Base-by-base conservation (phyloP, 2,797 vertebrate genomes). In the Sphenodon punctatus region DNA sequence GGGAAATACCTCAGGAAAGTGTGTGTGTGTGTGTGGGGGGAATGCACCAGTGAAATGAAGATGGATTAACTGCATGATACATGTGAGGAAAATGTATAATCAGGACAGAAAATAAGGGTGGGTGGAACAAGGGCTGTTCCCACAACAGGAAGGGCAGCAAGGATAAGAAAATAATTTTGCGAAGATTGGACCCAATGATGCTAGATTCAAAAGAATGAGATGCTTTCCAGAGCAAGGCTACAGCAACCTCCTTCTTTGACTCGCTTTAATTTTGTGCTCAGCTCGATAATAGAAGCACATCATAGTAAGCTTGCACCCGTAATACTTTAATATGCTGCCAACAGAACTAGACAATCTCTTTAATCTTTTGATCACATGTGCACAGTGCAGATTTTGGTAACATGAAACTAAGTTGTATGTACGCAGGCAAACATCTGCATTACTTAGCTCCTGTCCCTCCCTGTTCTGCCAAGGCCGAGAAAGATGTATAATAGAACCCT, bases 251-350 rank as follows among this genome's bases (percentile, higher is more conserved):
- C 36, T 60, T 74, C 45, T 67, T 34, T 5, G 60, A 89, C 53
- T 56, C 39, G 11, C 42, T 83, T 22, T 7, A 61, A 71, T 46
- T 56, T 71, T 69, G 63, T 8, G 36, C 63, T 45, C 70, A 70
- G 84, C 68, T 86, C 75, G 84, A 71, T 61, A 73, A 65, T 1
- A 74, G 42, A 75, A 82, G 64, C 27, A 60, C 73, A 88, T 68
- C 80, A 69, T 2, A 79, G 88, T 46, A 89, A 92, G 85, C 89
- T 85, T 53, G 64, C 1, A 61, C 69, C 79, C 73, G 78, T 89
- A 87, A 85, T 81, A 80, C 88, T 78, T 88, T 88, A 91, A 93
- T 88, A 87, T 93, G 81, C 90, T 92, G 93, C 85, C 89, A 88
- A 80, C 69, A 88, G 83, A 90, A 91, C 68, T 3, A 75, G 80